A percentile compares a stretch with the other conserved stretches of the same genome.
phyloP scores from a whole-genome alignment of 2,797 vertebrate genomes.

The Harpagifer antarcticus region DNA sequence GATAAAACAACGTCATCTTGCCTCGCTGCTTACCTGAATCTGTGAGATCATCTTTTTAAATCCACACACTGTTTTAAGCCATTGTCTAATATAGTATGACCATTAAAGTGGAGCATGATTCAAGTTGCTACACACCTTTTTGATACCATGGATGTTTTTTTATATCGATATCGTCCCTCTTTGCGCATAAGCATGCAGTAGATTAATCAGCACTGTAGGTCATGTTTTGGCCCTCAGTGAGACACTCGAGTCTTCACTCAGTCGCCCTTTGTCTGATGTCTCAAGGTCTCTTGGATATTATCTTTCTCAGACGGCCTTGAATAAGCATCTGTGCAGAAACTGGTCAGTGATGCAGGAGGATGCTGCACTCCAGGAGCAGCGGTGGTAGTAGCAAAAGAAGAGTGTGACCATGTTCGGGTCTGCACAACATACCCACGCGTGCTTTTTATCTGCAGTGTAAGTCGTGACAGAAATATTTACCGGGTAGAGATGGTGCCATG shows the following conservation, averaged over 20 bases:
- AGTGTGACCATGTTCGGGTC: conserved; percentile 18
- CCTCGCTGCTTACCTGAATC: neutral
- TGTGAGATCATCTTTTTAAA: conserved; percentile 35
- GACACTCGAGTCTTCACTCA: conserved; percentile 30
- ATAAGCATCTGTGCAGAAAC: conserved; percentile 53
- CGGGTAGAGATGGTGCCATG: conserved; percentile 24
- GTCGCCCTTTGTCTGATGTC: conserved; percentile 38
- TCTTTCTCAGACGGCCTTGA: conserved; percentile 49
- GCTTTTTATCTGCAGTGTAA: conserved; percentile 61
- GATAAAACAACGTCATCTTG: conserved; percentile 19
- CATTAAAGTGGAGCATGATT: conserved; percentile 14
- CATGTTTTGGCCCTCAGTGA: conserved; percentile 34
- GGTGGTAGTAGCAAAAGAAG: conserved; percentile 29
- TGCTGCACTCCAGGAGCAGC: conserved; percentile 40
- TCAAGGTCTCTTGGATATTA: conserved; percentile 59
- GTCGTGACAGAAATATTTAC: conserved; percentile 65
- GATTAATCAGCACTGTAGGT: conserved; percentile 37
- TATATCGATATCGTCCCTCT: neutral
- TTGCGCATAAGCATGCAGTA: neutral
- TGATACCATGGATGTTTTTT: conserved; percentile 19
- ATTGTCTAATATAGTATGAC: conserved; percentile 19
- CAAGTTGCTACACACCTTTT: neutral
- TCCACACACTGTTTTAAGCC: neutral
- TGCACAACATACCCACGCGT: conserved; percentile 23
- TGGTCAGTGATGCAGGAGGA: conserved; percentile 46